A percentile compares a stretch with the other conserved stretches of the same genome.
phyloP scores from a whole-genome alignment of 2,888 invertebrate species.

The Pomacea canaliculata region DNA sequence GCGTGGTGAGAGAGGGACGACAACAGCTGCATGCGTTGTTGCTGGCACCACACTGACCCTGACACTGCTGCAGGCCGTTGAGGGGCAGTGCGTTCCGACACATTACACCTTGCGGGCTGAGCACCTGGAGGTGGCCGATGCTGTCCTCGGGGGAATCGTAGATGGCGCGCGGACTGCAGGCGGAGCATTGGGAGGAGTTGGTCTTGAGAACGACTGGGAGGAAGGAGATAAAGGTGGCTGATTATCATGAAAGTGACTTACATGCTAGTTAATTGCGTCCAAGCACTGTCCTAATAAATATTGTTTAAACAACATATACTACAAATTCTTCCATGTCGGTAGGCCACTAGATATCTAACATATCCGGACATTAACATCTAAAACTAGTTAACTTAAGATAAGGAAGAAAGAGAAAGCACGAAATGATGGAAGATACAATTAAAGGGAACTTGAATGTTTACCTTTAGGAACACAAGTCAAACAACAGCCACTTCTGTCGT shows the following conservation, averaged over 20 bases:
- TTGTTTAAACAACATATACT: too few relatives aligned
- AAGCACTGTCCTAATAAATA: too few relatives aligned
- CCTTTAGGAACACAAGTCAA: conserved; percentile 44
- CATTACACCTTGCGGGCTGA: conserved; percentile 35
- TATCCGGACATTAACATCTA: too few relatives aligned
- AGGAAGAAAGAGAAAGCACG: too few relatives aligned
- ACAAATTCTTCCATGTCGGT: too few relatives aligned
- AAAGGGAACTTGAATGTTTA: conserved; percentile 24
- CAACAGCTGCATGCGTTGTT: conserved; percentile 54
- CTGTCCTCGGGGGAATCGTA: conserved; percentile 45
- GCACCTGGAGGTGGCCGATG: conserved; percentile 51
- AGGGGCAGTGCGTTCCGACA: conserved; percentile 52
- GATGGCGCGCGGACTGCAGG: conserved; percentile 49
- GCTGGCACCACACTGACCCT: conserved; percentile 54
- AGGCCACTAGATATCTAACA: too few relatives aligned
- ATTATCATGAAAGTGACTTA: too few relatives aligned
- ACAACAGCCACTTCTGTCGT: conserved; percentile 49
- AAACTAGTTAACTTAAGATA: too few relatives aligned
- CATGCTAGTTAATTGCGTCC: too few relatives aligned
- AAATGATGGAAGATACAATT: too few relatives aligned
- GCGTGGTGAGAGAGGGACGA: conserved; percentile 41
- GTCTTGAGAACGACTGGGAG: neutral
- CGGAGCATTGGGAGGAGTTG: conserved; percentile 30
- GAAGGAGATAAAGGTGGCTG: neutral
- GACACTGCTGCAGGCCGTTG: conserved; percentile 50